Evolutionary conservation across 2,797 vertebrate genomes (phyloP).

Genomic region (Chiroxiphia lanceolata): DNA sequence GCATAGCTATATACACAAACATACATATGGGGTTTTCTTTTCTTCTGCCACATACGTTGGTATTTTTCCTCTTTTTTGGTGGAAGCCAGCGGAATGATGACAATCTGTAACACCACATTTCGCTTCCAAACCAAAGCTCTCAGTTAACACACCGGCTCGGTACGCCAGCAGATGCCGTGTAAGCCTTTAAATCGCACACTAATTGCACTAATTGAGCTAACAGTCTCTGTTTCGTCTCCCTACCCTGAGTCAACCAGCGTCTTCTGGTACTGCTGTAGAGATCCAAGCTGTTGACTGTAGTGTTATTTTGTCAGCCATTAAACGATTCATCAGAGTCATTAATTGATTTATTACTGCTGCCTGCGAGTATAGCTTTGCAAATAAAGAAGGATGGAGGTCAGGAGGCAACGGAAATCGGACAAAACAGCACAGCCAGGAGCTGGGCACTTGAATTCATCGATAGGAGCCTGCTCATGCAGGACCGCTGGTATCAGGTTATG

Average conservation of each 20-base stretch:
- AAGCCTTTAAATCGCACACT: slow-evolving; percentile 80
- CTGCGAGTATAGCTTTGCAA: slow-evolving; percentile 80
- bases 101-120: slow-evolving; percentile 33
- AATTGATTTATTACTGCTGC: slow-evolving; percentile 85
- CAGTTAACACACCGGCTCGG: slow-evolving; percentile 53
- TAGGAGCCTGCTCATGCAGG: not conserved
- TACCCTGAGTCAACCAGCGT: slow-evolving; percentile 79
- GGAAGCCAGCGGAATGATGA: not conserved
- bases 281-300: slow-evolving; percentile 83
- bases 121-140: slow-evolving; percentile 39
- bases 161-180: slow-evolving; percentile 78
- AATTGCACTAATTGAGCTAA: slow-evolving; percentile 83
- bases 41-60: not conserved
- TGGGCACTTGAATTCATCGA: slow-evolving; percentile 40
- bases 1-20: not conserved
- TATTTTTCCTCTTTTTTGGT: not conserved
- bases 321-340: slow-evolving; percentile 84
- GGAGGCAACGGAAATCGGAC: slow-evolving; percentile 73
- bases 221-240: slow-evolving; percentile 80
- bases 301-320: slow-evolving; percentile 85
- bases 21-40: not conserved
- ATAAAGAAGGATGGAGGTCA: slow-evolving; percentile 83
- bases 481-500: not conserved
- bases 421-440: slow-evolving; percentile 62
- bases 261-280: slow-evolving; percentile 81